Evolutionary conservation across 2,797 vertebrate genomes (phyloP).

Genomic region (Microhierax caerulescens): DNA sequence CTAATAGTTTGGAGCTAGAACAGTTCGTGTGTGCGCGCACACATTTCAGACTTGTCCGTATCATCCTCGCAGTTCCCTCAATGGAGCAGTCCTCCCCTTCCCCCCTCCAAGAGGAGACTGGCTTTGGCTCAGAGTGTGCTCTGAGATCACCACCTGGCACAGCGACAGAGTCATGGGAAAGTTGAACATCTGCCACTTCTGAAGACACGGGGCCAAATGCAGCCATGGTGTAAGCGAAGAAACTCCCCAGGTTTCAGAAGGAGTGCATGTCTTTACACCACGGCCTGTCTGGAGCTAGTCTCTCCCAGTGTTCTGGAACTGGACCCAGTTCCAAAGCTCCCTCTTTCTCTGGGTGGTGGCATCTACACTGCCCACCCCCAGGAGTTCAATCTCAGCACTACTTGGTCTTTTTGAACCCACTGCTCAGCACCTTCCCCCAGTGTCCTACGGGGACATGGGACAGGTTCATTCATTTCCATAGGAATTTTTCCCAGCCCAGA

Average conservation of each 20-base stretch:
- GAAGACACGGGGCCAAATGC: constrained; percentile 50
- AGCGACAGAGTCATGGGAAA: constrained; percentile 68
- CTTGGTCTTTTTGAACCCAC: background rate
- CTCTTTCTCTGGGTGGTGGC: background rate
- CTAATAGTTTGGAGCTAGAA: constrained; percentile 7
- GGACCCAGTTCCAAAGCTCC: background rate
- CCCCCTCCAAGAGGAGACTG: background rate
- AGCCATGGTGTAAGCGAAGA: background rate
- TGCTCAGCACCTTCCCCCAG: background rate
- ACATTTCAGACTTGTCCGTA: constrained; percentile 19
- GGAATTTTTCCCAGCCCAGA: background rate
- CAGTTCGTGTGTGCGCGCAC: background rate
- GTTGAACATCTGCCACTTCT: constrained; percentile 61
- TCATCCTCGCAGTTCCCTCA: constrained; percentile 38
- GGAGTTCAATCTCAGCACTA: background rate
- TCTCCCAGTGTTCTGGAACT: background rate
- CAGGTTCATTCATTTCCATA: background rate
- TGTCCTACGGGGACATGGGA: background rate
- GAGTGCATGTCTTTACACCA: background rate
- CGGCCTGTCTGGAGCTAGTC: background rate
- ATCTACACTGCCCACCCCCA: background rate
- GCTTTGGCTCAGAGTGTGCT: constrained; percentile 33
- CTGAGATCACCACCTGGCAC: constrained; percentile 67
- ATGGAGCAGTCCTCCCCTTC: constrained; percentile 28
- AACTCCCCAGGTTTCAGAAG: constrained; percentile 18